Evolutionary conservation across 2,113 vertebrate species (phyloP).

Genomic region (Marmota flaviventris): DNA sequence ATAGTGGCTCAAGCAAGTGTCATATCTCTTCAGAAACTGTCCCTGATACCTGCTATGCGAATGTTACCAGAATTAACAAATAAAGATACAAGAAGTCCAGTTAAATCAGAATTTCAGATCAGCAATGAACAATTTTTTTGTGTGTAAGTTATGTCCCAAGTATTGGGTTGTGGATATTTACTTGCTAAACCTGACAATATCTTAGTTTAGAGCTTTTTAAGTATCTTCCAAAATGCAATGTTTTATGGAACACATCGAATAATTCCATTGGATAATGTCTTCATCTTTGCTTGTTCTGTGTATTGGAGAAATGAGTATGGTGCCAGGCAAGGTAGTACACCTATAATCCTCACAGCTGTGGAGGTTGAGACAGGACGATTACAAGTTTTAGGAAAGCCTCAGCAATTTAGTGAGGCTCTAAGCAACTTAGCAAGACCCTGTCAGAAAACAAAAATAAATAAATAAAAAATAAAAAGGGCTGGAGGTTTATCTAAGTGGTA

Average conservation of each 20-base stretch:
- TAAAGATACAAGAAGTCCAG: neutral
- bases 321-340: too few relatives aligned
- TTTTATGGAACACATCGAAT: conserved; percentile 33
- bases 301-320: neutral
- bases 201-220: conserved; percentile 15
- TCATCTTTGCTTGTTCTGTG: neutral
- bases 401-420: too few relatives aligned
- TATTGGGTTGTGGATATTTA: neutral
- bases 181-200: neutral
- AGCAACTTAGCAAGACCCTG: too few relatives aligned
- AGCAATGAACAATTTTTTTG: neutral
- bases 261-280: neutral
- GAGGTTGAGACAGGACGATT: too few relatives aligned
- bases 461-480: too few relatives aligned
- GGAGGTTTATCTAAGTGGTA: too few relatives aligned
- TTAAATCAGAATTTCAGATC: conserved; percentile 48
- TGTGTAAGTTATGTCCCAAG: neutral
- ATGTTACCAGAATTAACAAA: neutral
- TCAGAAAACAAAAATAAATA: too few relatives aligned
- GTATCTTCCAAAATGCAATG: neutral
- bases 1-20: neutral
- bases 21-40: neutral
- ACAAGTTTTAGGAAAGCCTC: too few relatives aligned
- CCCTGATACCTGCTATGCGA: neutral
- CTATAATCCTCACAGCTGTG: too few relatives aligned